Evolutionary conservation across 1,140 invertebrate species (phyloP).

Genomic region (Anagrus nilaparvatae): DNA sequence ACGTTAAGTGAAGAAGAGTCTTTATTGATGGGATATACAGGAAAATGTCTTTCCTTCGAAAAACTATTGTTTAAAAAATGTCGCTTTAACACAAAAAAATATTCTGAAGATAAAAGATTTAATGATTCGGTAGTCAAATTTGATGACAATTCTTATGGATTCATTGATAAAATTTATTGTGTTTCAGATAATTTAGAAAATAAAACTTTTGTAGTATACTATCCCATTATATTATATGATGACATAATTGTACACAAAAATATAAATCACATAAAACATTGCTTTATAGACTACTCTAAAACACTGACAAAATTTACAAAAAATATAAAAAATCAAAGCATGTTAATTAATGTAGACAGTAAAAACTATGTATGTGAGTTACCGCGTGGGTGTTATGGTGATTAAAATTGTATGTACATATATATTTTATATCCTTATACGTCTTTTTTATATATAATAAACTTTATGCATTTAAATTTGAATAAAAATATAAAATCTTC

Average conservation of each 20-base stretch:
- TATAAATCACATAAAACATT: not conserved
- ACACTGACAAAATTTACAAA: not conserved
- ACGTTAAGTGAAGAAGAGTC: slow-evolving; percentile 5
- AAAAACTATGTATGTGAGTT: not conserved
- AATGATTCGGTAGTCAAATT: slow-evolving; percentile 10
- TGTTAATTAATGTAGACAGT: not conserved
- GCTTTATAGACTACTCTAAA: not conserved
- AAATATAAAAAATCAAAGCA: slow-evolving; percentile 3
- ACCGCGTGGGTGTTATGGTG: not conserved
- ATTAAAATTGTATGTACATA: too few relatives aligned
- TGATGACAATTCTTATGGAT: slow-evolving; percentile 1
- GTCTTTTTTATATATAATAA: too few relatives aligned
- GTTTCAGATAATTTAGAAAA: not conserved
- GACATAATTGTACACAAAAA: not conserved
- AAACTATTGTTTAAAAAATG: slow-evolving; percentile 10
- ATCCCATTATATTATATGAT: slow-evolving; percentile 1
- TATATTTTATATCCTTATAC: too few relatives aligned
- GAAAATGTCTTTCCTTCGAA: slow-evolving; percentile 2
- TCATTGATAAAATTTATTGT: slow-evolving; percentile 8
- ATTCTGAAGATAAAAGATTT: slow-evolving; percentile 11
- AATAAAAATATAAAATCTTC: too few relatives aligned
- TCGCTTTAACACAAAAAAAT: slow-evolving; percentile 7
- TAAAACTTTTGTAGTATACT: slow-evolving; percentile 6
- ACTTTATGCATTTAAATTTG: too few relatives aligned
- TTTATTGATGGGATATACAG: not conserved